phyloP scores from a whole-genome alignment of 2,888 invertebrate genomes.

The Dicyrtoma fusca region DNA sequence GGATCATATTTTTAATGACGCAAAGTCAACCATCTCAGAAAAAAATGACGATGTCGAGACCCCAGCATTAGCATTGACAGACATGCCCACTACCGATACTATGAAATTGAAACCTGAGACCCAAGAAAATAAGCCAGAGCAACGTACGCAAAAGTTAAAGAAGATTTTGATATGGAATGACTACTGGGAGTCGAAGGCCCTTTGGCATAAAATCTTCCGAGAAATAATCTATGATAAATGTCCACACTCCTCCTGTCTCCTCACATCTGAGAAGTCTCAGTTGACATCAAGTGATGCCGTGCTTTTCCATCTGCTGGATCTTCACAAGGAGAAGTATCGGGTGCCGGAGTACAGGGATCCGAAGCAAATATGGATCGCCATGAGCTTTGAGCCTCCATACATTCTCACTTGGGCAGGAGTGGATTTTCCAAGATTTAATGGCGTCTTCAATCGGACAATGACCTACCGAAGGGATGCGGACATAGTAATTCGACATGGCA shows the following conservation, averaged over 20 bases:
- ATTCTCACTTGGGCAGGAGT: slow-evolving; percentile 62
- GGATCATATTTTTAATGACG: no score
- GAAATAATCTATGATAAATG: slow-evolving; percentile 50
- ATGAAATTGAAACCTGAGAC: background rate
- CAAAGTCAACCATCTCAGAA: no score
- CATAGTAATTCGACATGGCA: slow-evolving; percentile 59
- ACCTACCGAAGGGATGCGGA: slow-evolving; percentile 63
- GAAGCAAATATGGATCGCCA: slow-evolving; percentile 71
- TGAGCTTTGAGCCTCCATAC: slow-evolving; percentile 71
- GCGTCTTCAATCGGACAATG: slow-evolving; percentile 65
- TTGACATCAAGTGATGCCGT: slow-evolving; percentile 65
- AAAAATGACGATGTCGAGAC: no score
- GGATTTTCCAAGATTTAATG: slow-evolving; percentile 61
- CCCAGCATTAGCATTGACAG: no score
- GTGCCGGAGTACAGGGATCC: slow-evolving; percentile 63
- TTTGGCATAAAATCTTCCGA: slow-evolving; percentile 55
- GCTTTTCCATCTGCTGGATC: slow-evolving; percentile 65
- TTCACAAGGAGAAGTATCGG: slow-evolving; percentile 61
- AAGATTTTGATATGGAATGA: slow-evolving; percentile 55
- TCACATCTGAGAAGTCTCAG: slow-evolving; percentile 49
- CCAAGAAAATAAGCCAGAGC: background rate
- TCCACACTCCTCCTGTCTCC: slow-evolving; percentile 46
- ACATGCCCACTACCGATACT: background rate
- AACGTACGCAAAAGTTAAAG: slow-evolving; percentile 30
- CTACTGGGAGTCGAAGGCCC: slow-evolving; percentile 52